Conservation (phyloP, 2,113 vertebrate species). For the Diglossa brunneiventris region DNA sequence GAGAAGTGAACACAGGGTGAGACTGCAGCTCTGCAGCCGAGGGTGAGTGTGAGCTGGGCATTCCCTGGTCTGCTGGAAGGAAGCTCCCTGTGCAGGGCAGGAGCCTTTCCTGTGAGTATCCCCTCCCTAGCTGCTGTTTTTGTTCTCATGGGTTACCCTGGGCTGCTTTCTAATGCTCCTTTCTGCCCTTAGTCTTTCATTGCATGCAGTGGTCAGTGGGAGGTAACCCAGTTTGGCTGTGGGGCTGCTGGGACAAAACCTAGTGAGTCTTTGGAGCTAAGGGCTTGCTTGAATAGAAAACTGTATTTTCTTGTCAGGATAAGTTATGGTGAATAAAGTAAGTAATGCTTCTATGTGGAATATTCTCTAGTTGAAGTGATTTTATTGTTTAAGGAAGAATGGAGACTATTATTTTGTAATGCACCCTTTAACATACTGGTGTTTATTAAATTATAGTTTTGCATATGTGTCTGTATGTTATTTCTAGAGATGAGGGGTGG, state of each 20-base stretch:
- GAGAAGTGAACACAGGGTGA: background rate
- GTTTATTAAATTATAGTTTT: background rate
- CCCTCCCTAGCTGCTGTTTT: background rate
- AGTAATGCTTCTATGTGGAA: background rate
- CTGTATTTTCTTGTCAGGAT: background rate
- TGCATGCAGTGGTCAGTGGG: accelerated
- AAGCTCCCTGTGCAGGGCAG: accelerated
- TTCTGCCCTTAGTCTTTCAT: background rate
- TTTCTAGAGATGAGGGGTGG: background rate
- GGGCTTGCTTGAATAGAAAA: background rate
- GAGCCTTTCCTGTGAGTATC: background rate
- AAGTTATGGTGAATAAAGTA: background rate
- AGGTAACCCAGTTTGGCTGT: background rate
- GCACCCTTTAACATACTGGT: background rate
- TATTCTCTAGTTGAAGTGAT: background rate
- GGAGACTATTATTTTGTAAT: background rate
- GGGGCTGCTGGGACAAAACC: background rate
- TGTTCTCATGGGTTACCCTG: background rate
- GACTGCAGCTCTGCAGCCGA: background rate
- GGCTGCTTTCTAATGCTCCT: background rate
- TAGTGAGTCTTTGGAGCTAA: background rate
- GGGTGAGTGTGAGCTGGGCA: background rate
- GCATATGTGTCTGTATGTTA: background rate
- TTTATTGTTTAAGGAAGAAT: background rate
- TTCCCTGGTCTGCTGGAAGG: background rate